phyloP scores from a whole-genome alignment of 1,140 invertebrate species.

The Colletes gigas region DNA sequence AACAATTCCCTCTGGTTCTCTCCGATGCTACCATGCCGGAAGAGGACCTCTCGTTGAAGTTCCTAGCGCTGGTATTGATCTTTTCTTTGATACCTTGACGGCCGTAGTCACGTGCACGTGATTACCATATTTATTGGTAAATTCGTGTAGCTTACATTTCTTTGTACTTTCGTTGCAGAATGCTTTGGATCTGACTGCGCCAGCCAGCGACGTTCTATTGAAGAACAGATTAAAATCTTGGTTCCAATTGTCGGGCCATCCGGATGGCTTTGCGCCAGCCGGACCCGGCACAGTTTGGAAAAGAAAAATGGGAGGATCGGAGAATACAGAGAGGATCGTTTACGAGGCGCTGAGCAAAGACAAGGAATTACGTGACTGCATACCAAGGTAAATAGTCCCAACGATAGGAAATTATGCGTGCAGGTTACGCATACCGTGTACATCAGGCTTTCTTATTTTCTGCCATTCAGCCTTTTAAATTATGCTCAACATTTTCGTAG shows the following conservation, averaged over 20 bases:
- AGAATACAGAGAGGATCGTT: slow-evolving; percentile 90
- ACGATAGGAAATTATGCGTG: no score
- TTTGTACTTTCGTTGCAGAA: slow-evolving; percentile 86
- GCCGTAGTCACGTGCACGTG: no score
- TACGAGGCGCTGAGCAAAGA: slow-evolving; percentile 92
- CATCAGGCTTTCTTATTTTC: no score
- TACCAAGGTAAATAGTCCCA: slow-evolving; percentile 83
- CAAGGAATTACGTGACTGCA: slow-evolving; percentile 86
- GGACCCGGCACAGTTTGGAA: slow-evolving; percentile 97
- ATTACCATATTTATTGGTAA: not conserved
- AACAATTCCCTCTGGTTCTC: slow-evolving; percentile 72
- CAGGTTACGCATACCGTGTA: no score
- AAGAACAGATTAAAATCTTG: slow-evolving; percentile 89
- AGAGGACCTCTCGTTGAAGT: slow-evolving; percentile 75
- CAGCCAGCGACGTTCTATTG: slow-evolving; percentile 93
- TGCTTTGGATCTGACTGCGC: slow-evolving; percentile 94
- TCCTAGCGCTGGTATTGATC: slow-evolving; percentile 70
- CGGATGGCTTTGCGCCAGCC: slow-evolving; percentile 94
- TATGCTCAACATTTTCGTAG: slow-evolving; percentile 19
- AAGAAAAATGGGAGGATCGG: slow-evolving; percentile 85
- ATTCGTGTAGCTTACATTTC: not conserved
- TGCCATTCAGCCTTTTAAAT: no score
- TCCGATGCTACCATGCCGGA: slow-evolving; percentile 73
- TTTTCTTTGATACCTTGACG: no score
- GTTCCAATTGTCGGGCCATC: slow-evolving; percentile 97